Base-by-base conservation (phyloP, 2,113 vertebrate genomes). In the Micronycteris hirsuta region DNA sequence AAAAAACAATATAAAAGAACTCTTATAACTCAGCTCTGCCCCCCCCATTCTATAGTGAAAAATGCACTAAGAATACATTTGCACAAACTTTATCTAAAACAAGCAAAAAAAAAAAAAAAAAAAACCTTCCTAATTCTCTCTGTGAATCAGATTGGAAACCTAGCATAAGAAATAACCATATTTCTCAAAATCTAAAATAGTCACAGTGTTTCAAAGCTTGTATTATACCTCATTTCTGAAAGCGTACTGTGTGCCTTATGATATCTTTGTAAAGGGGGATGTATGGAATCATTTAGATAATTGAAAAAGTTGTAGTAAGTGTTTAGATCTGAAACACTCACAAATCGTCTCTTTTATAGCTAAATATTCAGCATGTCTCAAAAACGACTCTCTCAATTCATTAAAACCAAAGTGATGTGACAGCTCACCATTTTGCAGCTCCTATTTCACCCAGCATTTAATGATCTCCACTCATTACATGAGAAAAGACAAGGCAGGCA, bases 1-100 rank as follows among this genome's bases (percentile, higher is more conserved):
- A 86, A 80, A 96, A 93, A 67, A 45, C 91, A 97, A 94, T 96
- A 85, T 91, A 81, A 93, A 84, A 68, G 9, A 95, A 38, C 31
- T 58, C 6, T 78, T 24, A 33, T 58, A 10, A 83, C 68, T 78
- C 70, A 49, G 3, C 56, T 95, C 58, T 84, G 85, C 2, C 7
- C 4, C 10, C 16, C 7, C 4, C 10, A 47, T 71, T 93, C 19
- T 97, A 67, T 94, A 91, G 15, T 45, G 10, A 88, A 49, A 92
- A 17, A 58, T 61, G 4, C 17, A 0, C 92, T 68, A 95, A 86
- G 28, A 86, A 70, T 47, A 65, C 63, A 92, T 95, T 70, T 71
- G 9, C 16, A 33, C 6, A 92, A 93, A 52, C 92, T 95, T 83
- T 67, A 71, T 67, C 52, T 91, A 95, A 82, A 49, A 28, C 9